Evolutionary conservation across 2,888 invertebrate species (phyloP).

Genomic region (Cephalotes varians): DNA sequence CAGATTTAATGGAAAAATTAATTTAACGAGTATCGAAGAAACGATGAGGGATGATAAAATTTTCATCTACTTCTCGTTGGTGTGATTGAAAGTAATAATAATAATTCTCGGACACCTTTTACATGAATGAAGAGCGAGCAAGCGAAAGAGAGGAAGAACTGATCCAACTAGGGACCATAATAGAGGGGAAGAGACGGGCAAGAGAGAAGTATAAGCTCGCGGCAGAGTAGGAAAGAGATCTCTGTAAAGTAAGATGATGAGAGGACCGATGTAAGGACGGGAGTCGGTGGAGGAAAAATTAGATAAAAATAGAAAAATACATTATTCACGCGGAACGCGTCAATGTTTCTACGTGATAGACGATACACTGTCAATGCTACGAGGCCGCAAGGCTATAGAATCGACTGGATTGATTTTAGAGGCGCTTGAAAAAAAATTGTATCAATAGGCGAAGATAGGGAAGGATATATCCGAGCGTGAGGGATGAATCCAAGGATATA

Average conservation of each 20-base stretch:
- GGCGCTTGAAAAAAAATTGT: not conserved
- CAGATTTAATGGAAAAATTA: not conserved
- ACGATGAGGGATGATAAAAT: not conserved
- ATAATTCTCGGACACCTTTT: slow-evolving; percentile 31
- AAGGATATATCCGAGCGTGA: not conserved
- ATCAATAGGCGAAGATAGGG: not conserved
- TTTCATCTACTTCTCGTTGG: not conserved
- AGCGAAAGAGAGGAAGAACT: slow-evolving; percentile 33
- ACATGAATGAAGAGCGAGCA: slow-evolving; percentile 35
- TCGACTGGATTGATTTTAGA: not conserved
- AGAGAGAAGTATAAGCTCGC: slow-evolving; percentile 44
- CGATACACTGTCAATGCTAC: slow-evolving; percentile 25
- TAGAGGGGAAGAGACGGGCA: slow-evolving; percentile 46
- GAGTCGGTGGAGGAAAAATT: slow-evolving; percentile 5
- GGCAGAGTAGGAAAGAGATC: slow-evolving; percentile 41
- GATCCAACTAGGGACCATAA: slow-evolving; percentile 45
- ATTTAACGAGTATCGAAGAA: not conserved
- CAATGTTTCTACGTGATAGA: slow-evolving; percentile 37
- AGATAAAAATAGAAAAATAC: slow-evolving; percentile 15
- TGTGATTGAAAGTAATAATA: not conserved
- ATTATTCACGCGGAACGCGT: not conserved
- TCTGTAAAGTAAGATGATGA: slow-evolving; percentile 12
- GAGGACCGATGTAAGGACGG: not conserved
- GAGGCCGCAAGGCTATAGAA: not conserved
- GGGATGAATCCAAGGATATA: not conserved